A percentile compares a stretch with the other conserved stretches of the same genome.
Evolutionary conservation across 2,888 invertebrate genomes (phyloP).

Genomic region (Loripinus fragilis): DNA sequence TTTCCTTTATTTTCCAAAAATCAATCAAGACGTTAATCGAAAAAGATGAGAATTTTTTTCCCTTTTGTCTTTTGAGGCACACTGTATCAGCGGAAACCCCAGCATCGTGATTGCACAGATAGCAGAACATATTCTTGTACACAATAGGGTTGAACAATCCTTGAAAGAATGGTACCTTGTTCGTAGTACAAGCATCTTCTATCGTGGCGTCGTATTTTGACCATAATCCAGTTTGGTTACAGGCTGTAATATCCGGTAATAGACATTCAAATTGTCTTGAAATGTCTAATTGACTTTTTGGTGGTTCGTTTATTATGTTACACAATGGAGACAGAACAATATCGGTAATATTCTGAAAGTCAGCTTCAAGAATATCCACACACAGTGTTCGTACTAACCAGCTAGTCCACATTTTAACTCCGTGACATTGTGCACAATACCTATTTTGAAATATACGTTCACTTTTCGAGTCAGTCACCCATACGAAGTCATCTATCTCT

Average conservation of each 20-base stretch:
- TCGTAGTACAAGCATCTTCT: not conserved
- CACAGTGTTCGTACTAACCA: not conserved
- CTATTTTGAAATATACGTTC: not conserved
- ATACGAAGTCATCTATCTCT: not conserved
- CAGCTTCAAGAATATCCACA: not conserved
- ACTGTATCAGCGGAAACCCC: too few relatives aligned
- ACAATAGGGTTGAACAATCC: not conserved
- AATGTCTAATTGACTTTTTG: not conserved
- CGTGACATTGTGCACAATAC: not conserved
- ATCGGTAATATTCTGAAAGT: not conserved
- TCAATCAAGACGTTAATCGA: too few relatives aligned
- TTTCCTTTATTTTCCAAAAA: too few relatives aligned
- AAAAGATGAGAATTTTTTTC: too few relatives aligned
- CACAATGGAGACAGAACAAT: not conserved
- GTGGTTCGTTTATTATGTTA: not conserved
- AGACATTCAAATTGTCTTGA: not conserved
- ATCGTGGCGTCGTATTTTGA: not conserved
- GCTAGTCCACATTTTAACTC: not conserved
- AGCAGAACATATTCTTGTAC: not conserved
- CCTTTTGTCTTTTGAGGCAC: too few relatives aligned
- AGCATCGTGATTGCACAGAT: not conserved
- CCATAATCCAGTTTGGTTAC: slow-evolving; percentile 1
- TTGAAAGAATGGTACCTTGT: not conserved
- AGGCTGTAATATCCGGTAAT: not conserved
- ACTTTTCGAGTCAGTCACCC: not conserved